These are phyloP conservation scores for Coracopsis vasa DNA, from an alignment of 2,113 vertebrate species.

Conservation along the genomic window DNA sequence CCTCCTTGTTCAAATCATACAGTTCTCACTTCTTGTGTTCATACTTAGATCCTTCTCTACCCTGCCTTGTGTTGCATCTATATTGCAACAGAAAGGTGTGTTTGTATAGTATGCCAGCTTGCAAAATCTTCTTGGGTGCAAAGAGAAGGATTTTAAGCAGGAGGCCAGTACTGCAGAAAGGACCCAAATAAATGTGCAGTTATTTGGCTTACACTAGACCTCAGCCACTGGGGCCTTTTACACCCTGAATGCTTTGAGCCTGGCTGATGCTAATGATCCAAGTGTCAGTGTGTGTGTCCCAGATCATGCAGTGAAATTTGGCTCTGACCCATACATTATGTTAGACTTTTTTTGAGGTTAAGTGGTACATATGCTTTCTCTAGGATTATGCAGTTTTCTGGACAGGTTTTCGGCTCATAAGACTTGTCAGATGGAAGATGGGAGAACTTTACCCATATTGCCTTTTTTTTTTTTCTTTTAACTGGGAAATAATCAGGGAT, in stretches of 20 bases:
- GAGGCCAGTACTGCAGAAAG: neutral
- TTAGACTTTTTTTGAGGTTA: neutral
- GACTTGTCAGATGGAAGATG: neutral
- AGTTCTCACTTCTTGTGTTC: neutral
- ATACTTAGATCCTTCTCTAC: neutral
- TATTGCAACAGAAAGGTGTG: neutral
- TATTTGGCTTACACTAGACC: neutral
- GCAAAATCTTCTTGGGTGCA: neutral
- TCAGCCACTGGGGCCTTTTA: neutral
- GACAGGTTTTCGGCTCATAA: neutral
- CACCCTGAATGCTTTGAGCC: neutral
- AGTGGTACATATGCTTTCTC: neutral
- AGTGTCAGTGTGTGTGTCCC: neutral
- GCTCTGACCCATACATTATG: neutral
- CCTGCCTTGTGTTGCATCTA: neutral
- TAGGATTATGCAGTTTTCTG: neutral
- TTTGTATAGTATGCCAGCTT: neutral
- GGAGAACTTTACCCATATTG: neutral
- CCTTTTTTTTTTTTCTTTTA: neutral
- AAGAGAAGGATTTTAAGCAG: neutral
- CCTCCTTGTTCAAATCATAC: neutral
- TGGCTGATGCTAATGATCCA: neutral
- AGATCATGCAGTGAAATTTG: neutral
- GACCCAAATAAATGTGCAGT: neutral
- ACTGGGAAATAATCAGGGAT: neutral